Percentiles rank a stretch among this genome's conserved stretches.
phyloP scores from a whole-genome alignment of 2,888 invertebrate species.

The Andricus quercusramuli region DNA sequence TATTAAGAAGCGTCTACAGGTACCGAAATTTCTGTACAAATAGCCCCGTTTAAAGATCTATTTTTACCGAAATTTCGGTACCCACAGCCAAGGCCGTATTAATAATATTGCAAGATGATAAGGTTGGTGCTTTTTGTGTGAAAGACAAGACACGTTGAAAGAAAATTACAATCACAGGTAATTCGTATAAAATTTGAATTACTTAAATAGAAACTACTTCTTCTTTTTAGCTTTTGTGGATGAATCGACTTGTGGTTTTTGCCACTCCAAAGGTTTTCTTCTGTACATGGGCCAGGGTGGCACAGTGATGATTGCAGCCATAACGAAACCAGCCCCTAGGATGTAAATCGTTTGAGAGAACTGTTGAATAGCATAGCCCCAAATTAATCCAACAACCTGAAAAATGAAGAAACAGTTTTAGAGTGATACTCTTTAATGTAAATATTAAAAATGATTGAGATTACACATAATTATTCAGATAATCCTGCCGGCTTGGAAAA shows the following conservation, averaged over 20 bases:
- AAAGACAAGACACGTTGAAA: too few species aligned
- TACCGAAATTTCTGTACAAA: too few species aligned
- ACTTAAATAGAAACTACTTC: constrained; percentile 71
- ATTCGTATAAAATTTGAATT: constrained; percentile 24
- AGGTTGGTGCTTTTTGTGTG: too few species aligned
- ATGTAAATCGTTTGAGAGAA: constrained; percentile 97
- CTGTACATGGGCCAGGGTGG: constrained; percentile 99
- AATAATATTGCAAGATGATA: neutral
- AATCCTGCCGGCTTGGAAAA: too few species aligned
- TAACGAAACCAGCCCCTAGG: constrained; percentile 92
- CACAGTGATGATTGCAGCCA: constrained; percentile 93
- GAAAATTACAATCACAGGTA: neutral
- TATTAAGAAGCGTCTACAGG: too few species aligned
- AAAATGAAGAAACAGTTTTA: constrained; percentile 41
- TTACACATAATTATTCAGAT: constrained; percentile 12
- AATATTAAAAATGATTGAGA: constrained; percentile 24
- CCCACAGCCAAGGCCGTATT: too few species aligned
- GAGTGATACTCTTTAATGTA: neutral
- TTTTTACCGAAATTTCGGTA: too few species aligned
- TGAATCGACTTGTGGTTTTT: constrained; percentile 84
- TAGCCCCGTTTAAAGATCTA: too few species aligned
- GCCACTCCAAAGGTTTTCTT: constrained; percentile 93
- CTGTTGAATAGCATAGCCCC: constrained; percentile 96
- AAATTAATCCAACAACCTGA: constrained; percentile 90
- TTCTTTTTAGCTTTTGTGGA: constrained; percentile 79